Evolutionary conservation across 2,888 invertebrate species (phyloP), one percentile per base, ranked within the genome.

Genomic region (Drosophila leonis): DNA sequence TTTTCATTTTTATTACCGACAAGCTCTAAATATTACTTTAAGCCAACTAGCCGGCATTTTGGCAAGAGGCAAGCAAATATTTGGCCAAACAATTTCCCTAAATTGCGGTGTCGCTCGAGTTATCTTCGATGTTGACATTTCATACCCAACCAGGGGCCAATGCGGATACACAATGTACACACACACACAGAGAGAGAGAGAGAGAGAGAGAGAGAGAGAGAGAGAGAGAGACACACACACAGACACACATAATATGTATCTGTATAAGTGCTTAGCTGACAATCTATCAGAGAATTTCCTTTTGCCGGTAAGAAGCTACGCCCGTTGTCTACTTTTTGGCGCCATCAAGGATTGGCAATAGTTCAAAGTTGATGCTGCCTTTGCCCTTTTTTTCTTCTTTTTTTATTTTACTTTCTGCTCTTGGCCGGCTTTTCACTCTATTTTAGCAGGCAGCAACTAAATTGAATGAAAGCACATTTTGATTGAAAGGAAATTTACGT

Each of bases 401-500:
- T 20, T 15, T 15, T 2, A 20, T 44, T 33, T 15, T 42, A 9
- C 42, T 31, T 24, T 24, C 15, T 18, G 37, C 46, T 59, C 46
- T 59, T 48, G 29, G 48, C 20, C 59, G 42, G 42, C 37, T 48
- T 59, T 59, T 48, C 46, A 59, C 59, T 59, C 59, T 48, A 59
- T 82, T 85, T 83, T 49, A 49, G 54, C 62, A 37, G 48, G 15
- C 59, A 61, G 66, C 63, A 68, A 65, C 68, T 55, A 86, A 88
- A 87, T 87, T 88, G 83, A 87, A 88, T 88, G 73, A 88, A 88
- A 84, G 88, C 82, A 81, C 83, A 82, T 81, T 87, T 87, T 88
- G 87, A 87, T 88, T 87, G 83, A 87, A 86, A 83, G 76, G 82
- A 88, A 88, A 82, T 86, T 83, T 72, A 76, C 84, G 84, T 87